A percentile compares a stretch with the other conserved stretches of the same genome.
These are phyloP conservation scores for Pharmacophagus antenor DNA, from an alignment of 2,888 invertebrate species.

Conservation along the genomic window DNA sequence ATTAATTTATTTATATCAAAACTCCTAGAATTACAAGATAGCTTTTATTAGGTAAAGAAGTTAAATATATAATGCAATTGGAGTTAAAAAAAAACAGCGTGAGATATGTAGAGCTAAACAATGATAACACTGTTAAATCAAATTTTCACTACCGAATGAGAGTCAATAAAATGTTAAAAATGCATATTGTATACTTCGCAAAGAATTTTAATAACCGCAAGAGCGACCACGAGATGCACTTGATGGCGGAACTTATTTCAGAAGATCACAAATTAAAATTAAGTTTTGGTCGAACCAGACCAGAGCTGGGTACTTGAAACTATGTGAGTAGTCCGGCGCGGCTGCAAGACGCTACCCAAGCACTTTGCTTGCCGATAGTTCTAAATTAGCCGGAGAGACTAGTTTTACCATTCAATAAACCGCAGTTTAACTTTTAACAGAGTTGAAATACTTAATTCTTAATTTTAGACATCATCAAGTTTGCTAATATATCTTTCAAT, in stretches of 20 bases:
- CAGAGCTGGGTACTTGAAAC: slow-evolving; percentile 48
- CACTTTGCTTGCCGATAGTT: slow-evolving; percentile 74
- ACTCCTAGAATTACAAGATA: too few relatives aligned
- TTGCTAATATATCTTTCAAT: too few relatives aligned
- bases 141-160: background rate
- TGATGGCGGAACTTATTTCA: slow-evolving; percentile 35
- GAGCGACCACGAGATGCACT: slow-evolving; percentile 33
- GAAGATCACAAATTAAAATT: slow-evolving; percentile 48
- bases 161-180: background rate
- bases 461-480: too few relatives aligned
- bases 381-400: slow-evolving; percentile 59
- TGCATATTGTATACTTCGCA: background rate
- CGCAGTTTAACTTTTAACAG: slow-evolving; percentile 32
- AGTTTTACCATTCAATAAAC: slow-evolving; percentile 39
- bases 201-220: background rate
- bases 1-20: too few relatives aligned
- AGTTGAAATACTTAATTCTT: background rate
- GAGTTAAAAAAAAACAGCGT: too few relatives aligned
- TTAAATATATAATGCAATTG: too few relatives aligned
- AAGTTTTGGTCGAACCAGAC: slow-evolving; percentile 56
- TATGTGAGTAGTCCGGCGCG: slow-evolving; percentile 41
- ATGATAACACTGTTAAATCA: background rate
- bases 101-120: too few relatives aligned
- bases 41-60: too few relatives aligned
- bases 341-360: slow-evolving; percentile 56